Conservation (phyloP, 2,888 invertebrate species). For the Nomada flava region DNA sequence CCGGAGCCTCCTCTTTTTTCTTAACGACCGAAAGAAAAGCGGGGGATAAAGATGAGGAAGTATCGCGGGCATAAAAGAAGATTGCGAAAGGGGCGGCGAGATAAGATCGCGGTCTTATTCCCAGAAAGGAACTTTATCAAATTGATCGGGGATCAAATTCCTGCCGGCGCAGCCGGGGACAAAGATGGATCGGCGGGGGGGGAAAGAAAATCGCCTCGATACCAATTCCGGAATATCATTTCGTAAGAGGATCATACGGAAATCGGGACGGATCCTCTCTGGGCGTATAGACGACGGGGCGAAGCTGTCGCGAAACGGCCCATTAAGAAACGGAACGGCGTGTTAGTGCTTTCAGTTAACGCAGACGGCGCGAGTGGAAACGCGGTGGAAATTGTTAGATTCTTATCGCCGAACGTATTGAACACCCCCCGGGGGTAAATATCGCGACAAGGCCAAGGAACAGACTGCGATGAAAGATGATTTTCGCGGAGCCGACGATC, state of each 20-base stretch:
- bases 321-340: constrained; percentile 19
- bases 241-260: constrained; percentile 21
- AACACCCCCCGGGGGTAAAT: neutral
- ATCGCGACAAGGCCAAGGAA: no score
- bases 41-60: constrained; percentile 58
- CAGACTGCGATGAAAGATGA: neutral
- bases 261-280: constrained; percentile 18
- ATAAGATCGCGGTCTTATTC: constrained; percentile 13
- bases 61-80: constrained; percentile 51
- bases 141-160: constrained; percentile 26
- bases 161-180: constrained; percentile 1
- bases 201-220: constrained; percentile 11
- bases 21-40: constrained; percentile 54
- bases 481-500: neutral
- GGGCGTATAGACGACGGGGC: neutral
- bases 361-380: constrained; percentile 11
- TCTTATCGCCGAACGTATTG: neutral
- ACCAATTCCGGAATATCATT: neutral
- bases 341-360: constrained; percentile 4
- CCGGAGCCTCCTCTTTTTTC: constrained; percentile 7
- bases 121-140: neutral
- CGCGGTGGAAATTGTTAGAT: neutral
- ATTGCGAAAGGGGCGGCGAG: constrained; percentile 31
- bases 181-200: neutral
- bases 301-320: constrained; percentile 18